These are phyloP conservation scores for Acrocephalus scirpaceus DNA, from an alignment of 2,797 vertebrate species.

Conservation along the genomic window DNA sequence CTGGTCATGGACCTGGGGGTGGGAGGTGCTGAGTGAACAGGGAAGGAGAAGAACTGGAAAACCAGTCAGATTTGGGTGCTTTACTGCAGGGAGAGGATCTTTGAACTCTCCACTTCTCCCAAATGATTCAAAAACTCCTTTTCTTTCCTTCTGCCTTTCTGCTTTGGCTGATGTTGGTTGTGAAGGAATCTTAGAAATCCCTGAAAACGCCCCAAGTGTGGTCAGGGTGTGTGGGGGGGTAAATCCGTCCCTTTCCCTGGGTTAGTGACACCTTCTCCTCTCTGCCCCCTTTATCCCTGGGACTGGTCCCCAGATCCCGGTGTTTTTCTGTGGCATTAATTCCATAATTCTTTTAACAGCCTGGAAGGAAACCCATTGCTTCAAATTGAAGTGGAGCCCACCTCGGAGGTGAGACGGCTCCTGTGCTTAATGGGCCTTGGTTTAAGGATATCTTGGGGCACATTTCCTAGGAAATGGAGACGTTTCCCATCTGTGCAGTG, in stretches of 20 bases:
- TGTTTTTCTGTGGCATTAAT: not conserved
- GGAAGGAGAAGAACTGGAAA: not conserved
- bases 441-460: not conserved
- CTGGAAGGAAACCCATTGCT: slow-evolving; percentile 93
- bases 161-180: not conserved
- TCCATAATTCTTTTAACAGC: slow-evolving; percentile 60
- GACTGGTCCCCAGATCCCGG: not conserved
- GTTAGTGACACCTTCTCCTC: not conserved
- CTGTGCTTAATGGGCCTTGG: slow-evolving; percentile 28
- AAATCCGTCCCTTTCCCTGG: fast-evolving
- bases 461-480: not conserved
- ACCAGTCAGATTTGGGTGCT: not conserved
- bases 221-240: no score
- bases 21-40: not conserved
- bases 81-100: not conserved
- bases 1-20: not conserved
- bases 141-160: fast-evolving
- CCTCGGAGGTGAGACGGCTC: slow-evolving; percentile 87
- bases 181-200: not conserved
- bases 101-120: not conserved
- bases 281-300: not conserved
- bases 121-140: fast-evolving
- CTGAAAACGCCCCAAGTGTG: fast-evolving
- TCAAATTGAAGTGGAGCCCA: slow-evolving; percentile 98
- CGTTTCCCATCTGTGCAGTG: slow-evolving; percentile 23